A percentile compares a stretch with the other conserved stretches of the same genome.
Evolutionary conservation across 2,888 invertebrate genomes (phyloP).

Genomic region (Colletes collaris): DNA sequence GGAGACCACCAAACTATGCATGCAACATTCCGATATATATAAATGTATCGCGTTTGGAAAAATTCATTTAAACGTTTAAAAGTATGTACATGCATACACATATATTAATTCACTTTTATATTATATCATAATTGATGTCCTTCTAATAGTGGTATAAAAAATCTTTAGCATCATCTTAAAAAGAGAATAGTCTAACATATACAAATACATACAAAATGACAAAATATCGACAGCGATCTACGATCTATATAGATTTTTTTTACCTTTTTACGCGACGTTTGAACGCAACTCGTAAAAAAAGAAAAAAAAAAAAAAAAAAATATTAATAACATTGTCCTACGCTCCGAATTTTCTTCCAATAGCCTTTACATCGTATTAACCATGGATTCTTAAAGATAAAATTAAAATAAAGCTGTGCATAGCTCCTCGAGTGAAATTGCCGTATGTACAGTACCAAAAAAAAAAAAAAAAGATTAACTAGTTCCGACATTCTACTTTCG

Average conservation of each 20-base stretch:
- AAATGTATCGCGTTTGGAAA: constrained; percentile 18
- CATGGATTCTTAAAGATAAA: constrained; percentile 75
- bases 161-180: constrained; percentile 17
- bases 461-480: constrained; percentile 60
- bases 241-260: background rate
- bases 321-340: constrained; percentile 1
- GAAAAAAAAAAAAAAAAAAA: background rate
- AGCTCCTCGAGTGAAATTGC: constrained; percentile 68
- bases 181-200: constrained; percentile 46
- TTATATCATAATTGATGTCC: constrained; percentile 5
- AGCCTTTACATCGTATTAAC: constrained; percentile 13
- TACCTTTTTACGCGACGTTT: constrained; percentile 9
- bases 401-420: constrained; percentile 69
- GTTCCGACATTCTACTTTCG: constrained; percentile 70
- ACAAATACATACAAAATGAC: constrained; percentile 41
- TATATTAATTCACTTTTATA: constrained; percentile 62
- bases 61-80: constrained; percentile 52
- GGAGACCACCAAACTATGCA: constrained; percentile 33
- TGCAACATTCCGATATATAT: constrained; percentile 26
- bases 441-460: constrained; percentile 72
- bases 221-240: constrained; percentile 28
- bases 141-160: constrained; percentile 19
- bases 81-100: constrained; percentile 75
- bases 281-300: constrained; percentile 27
- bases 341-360: constrained; percentile 26